Evolutionary conservation across 2,113 vertebrate species (phyloP).

Genomic region (Agapornis roseicollis): DNA sequence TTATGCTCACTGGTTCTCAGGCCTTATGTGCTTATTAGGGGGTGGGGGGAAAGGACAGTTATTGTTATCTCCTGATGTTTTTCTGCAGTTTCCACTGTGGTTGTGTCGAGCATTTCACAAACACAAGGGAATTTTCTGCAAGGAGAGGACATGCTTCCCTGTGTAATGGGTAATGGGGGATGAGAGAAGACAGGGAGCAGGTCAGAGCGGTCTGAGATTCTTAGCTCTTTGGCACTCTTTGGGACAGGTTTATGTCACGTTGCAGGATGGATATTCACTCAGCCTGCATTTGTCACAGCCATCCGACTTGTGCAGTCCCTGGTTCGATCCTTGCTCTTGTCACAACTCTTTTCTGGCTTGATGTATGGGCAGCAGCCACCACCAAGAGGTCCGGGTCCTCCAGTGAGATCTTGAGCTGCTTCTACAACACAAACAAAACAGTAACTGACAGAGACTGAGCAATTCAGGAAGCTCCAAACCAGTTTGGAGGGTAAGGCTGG

Average conservation of each 20-base stretch:
- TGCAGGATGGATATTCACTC: not conserved
- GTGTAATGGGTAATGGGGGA: not conserved
- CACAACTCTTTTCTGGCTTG: not conserved
- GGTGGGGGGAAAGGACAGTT: not conserved
- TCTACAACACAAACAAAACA: not conserved
- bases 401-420: not conserved
- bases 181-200: not conserved
- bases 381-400: fast-evolving
- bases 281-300: not conserved
- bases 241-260: not conserved
- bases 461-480: not conserved
- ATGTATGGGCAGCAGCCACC: not conserved
- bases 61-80: not conserved
- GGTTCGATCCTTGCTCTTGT: not conserved
- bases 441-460: not conserved
- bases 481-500: not conserved
- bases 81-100: not conserved
- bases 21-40: not conserved
- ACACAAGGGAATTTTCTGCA: not conserved
- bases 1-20: not conserved
- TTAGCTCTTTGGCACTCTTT: not conserved
- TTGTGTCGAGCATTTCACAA: not conserved
- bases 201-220: not conserved
- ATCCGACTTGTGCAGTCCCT: not conserved
- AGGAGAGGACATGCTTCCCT: not conserved